phyloP scores from a whole-genome alignment of 2,888 invertebrate genomes.

The Cantharis rufa region DNA sequence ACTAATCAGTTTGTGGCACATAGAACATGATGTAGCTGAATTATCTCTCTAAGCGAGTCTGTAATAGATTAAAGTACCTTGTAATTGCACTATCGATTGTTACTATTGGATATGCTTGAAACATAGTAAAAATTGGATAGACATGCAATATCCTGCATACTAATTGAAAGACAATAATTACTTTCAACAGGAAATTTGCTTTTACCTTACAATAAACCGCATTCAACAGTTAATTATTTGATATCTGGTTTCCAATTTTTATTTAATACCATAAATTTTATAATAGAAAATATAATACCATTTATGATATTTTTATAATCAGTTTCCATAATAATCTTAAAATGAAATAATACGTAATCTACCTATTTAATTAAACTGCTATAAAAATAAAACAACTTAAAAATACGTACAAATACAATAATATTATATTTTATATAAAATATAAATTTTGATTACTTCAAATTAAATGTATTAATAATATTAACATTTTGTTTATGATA shows the following conservation, averaged over 20 bases:
- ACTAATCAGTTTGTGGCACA: constrained; percentile 7
- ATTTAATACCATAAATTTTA: neutral
- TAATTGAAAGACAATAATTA: neutral
- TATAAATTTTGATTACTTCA: too few relatives aligned
- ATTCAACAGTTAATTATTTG: neutral
- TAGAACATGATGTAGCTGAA: constrained; percentile 10
- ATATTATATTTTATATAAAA: too few relatives aligned
- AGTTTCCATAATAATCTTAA: too few relatives aligned
- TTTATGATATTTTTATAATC: too few relatives aligned
- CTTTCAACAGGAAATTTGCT: neutral
- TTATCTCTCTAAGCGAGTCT: constrained; percentile 7
- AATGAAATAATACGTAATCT: too few relatives aligned
- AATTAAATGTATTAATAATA: neutral
- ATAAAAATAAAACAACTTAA: too few relatives aligned
- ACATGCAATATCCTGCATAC: neutral
- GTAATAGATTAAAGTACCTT: constrained; percentile 11
- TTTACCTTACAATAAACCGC: neutral
- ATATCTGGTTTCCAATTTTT: neutral
- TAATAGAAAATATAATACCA: too few relatives aligned
- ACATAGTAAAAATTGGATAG: neutral
- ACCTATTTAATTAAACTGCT: too few relatives aligned
- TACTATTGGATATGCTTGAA: neutral
- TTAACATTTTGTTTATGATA: constrained; percentile 3
- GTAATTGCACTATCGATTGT: constrained; percentile 11
- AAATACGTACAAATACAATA: too few relatives aligned